Evolutionary conservation across 2,797 vertebrate species (phyloP), one percentile per base, ranked within the genome.

Genomic region (Anguilla pacifica): DNA sequence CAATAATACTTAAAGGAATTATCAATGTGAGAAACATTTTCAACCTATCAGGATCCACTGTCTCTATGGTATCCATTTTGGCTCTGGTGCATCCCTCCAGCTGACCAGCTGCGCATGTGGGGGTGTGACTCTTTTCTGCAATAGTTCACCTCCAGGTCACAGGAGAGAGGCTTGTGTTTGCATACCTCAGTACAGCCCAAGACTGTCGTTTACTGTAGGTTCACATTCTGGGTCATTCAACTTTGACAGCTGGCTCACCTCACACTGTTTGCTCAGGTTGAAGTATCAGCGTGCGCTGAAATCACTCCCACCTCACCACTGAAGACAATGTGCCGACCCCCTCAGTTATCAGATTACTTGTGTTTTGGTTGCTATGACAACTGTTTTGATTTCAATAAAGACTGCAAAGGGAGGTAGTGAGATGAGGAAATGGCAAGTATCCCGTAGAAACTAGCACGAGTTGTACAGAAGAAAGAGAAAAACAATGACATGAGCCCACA

Each of bases 361-460:
- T 93, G 88, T 92, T 46, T 93, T 93, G 92, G 93, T 91, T 91
- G 90, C 15, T 83, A 85, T 92, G 91, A 87, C 90, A 86, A 92
- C 90, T 25, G 1, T 67, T 31, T 53, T 70, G 57, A 39, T 61
- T 70, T 39, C 28, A 77, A 35, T 39, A 74, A 74, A 17, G 17
- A 19, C 6, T 49, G 5, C 22, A 87, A 74, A 74, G 31, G 35
- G 35, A 17, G 4, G 31, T 70, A 39, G 43, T 11, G 28, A 70
- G 35, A 19, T 51, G 39, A 55, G 28, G 22, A 46, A n/a, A 53
- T 7, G 46, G 39, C 55, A 59, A 35, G 83, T 82, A 31, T 84
- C 59, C 19, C 55, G 82, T 39, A 72, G 67, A 70, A 72, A 35
- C 7, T 55, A 53, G 49, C 43, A 28, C 51, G 17, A 70, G 55